Conservation (phyloP, 1,140 invertebrate species). For the Papilio dardanus region DNA sequence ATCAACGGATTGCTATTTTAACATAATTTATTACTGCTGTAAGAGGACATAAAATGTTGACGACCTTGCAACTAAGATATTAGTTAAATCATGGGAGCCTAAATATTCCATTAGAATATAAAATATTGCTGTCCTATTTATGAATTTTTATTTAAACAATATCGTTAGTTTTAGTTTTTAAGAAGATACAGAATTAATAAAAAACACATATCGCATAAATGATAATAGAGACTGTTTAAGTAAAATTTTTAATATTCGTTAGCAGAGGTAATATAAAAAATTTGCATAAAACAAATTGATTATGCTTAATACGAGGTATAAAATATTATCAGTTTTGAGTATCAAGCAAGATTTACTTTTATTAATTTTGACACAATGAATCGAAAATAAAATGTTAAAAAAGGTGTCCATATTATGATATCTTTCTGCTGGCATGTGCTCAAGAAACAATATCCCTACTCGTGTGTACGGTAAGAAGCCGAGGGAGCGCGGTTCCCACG, state of each 20-base stretch:
- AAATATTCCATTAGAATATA: neutral
- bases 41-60: neutral
- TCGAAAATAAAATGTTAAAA: constrained; percentile 3
- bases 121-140: neutral
- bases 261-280: too few species aligned
- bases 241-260: too few species aligned
- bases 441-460: constrained; percentile 76
- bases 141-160: neutral
- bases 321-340: too few species aligned
- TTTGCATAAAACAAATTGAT: too few species aligned
- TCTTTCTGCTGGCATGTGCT: constrained; percentile 68
- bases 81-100: neutral
- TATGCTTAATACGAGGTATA: too few species aligned
- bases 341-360: too few species aligned
- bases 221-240: too few species aligned
- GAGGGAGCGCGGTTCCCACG: constrained; percentile 73
- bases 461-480: constrained; percentile 48
- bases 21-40: constrained; percentile 27
- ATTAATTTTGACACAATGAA: too few species aligned
- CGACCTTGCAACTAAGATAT: neutral
- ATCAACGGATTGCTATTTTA: constrained; percentile 14
- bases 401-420: constrained; percentile 51
- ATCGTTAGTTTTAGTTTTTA: neutral
- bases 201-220: neutral
- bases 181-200: neutral